Evolutionary conservation across 2,113 vertebrate species (phyloP), one percentile per base, ranked within the genome.

Genomic region (Ailuropoda melanoleuca): DNA sequence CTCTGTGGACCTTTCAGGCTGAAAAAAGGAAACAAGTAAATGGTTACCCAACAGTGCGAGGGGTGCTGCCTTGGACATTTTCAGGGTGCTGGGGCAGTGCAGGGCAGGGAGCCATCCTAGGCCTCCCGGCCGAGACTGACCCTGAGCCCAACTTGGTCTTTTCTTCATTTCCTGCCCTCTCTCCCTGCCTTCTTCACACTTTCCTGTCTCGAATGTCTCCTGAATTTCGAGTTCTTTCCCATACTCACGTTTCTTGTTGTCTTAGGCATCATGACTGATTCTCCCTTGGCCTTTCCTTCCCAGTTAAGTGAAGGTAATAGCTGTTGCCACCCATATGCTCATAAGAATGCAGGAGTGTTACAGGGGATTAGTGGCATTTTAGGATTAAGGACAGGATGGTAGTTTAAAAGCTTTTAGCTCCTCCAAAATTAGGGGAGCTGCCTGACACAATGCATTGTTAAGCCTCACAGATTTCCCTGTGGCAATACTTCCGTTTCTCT

Each of bases 331-430:
- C 85, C 96, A 96, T n/a, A 64, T 6, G 9, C 81, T 85, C 29
- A 29, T 6, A 95, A 80, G 91, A 97, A 96, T 80, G 86, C 19
- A 60, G 21, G 56, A 56, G 21, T 83, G 46, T 89, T 92, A 55
- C 48, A 55, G 62, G 43, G 53, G 92, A 96, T 97, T 94, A 96
- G 77, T 66, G 87, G 26, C 78, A 39, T 97, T 96, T 97, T 90
- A 81, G 90, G 97, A 96, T 97, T 96, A 97, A 97, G 94, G 93
- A 66, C 48, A 26, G 1, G 31, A 39, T 26, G 74, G 23, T 23
- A 77, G 11, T 87, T 94, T 50, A 68, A 83, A 85, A 64, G 43
- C 55, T 92, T 82, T 97, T 53, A 70, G 81, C 56, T 83, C 85
- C 89, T 95, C 89, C 91, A 82, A 46, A 88, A 85, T 93, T 46